phyloP scores from a whole-genome alignment of 2,797 vertebrate genomes.

The Lacerta viridis region DNA sequence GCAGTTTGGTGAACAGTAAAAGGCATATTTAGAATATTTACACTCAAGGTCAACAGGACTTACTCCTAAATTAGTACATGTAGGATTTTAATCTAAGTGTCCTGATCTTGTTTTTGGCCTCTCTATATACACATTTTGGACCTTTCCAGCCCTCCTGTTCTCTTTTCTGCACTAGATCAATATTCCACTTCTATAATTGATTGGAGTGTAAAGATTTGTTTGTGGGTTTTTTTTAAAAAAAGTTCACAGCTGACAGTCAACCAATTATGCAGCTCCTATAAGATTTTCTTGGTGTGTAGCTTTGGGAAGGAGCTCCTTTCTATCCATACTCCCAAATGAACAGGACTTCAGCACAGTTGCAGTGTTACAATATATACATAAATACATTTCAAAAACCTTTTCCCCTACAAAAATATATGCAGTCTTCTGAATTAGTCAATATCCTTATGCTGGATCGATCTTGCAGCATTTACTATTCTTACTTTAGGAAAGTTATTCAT shows the following conservation, averaged over 20 bases:
- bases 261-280: background rate
- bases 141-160: background rate
- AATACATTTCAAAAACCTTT: background rate
- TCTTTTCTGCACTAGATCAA: background rate
- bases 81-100: too few species aligned
- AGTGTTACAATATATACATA: background rate
- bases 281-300: background rate
- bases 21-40: too few species aligned
- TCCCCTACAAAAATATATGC: background rate
- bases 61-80: background rate
- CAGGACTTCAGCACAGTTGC: background rate
- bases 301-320: background rate
- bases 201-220: background rate
- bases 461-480: conserved; percentile 10
- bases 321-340: background rate
- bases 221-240: too few species aligned
- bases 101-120: background rate
- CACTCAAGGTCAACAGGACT: background rate
- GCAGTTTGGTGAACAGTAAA: background rate
- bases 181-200: background rate
- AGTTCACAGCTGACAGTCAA: too few species aligned
- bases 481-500: conserved; percentile 82
- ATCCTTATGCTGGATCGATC: background rate
- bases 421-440: background rate
- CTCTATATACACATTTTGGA: background rate